A percentile compares a stretch with the other conserved stretches of the same genome.
phyloP scores from a whole-genome alignment of 1,140 invertebrate genomes.

The Nebria ingens region DNA sequence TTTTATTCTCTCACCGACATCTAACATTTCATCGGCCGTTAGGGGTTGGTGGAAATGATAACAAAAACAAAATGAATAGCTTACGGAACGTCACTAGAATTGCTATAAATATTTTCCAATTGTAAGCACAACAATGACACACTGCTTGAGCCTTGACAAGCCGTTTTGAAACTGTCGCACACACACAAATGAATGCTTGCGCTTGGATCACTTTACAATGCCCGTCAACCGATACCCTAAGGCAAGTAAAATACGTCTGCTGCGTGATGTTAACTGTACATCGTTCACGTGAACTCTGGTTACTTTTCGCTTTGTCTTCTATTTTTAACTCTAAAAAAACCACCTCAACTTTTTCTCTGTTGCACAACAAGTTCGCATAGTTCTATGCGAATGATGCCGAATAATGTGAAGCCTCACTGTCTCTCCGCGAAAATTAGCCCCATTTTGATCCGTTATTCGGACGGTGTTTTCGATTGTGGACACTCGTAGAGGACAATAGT shows the following conservation, averaged over 20 bases:
- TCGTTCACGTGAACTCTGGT: too few relatives aligned
- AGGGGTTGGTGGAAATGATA: neutral
- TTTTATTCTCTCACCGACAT: slow-evolving; percentile 5
- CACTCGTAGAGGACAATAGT: slow-evolving; percentile 28
- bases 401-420: slow-evolving; percentile 17
- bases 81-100: too few relatives aligned
- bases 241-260: too few relatives aligned
- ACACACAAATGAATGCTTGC: too few relatives aligned
- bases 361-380: neutral
- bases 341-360: neutral
- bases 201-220: too few relatives aligned
- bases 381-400: neutral
- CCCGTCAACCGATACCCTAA: too few relatives aligned
- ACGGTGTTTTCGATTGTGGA: slow-evolving; percentile 16
- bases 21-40: slow-evolving; percentile 1
- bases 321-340: too few relatives aligned
- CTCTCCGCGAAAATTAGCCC: slow-evolving; percentile 19
- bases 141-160: neutral
- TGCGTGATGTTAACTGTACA: too few relatives aligned
- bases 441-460: slow-evolving; percentile 18
- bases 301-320: too few relatives aligned
- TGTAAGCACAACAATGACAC: neutral
- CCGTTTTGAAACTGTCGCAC: too few relatives aligned
- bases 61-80: neutral
- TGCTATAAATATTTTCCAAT: neutral